Conservation (phyloP, 2,888 invertebrate genomes). For the Invenusta paracnida region DNA sequence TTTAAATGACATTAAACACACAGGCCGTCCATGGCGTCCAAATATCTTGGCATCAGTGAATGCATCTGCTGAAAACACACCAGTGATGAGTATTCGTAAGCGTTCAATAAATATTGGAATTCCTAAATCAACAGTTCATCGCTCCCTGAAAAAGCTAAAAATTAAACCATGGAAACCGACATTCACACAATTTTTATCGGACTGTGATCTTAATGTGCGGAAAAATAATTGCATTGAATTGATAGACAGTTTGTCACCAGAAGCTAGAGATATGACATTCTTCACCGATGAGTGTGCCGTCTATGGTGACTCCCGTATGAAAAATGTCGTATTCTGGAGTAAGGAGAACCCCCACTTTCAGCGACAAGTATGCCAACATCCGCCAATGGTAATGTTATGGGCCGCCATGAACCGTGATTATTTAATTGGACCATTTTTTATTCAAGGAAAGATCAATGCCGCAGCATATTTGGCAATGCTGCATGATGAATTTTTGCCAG, state of each 20-base stretch:
- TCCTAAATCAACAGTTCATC: neutral
- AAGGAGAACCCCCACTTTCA: slow-evolving; percentile 32
- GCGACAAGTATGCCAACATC: slow-evolving; percentile 29
- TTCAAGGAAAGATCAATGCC: slow-evolving; percentile 29
- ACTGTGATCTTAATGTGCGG: neutral
- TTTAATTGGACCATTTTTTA: slow-evolving; percentile 29
- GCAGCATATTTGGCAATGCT: slow-evolving; percentile 12
- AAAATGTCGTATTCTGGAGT: slow-evolving; percentile 27
- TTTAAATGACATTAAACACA: neutral
- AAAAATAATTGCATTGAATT: neutral
- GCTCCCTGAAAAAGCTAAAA: neutral
- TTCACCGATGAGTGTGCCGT: slow-evolving; percentile 34
- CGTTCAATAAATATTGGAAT: neutral
- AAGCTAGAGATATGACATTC: slow-evolving; percentile 29
- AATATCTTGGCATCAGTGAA: neutral
- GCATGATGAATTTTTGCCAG: neutral
- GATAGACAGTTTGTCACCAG: neutral
- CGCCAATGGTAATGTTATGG: slow-evolving; percentile 29
- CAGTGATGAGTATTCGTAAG: neutral
- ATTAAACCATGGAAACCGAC: neutral
- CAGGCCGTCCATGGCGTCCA: neutral
- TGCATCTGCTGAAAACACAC: neutral
- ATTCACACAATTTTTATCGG: neutral
- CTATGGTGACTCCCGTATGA: slow-evolving; percentile 14
- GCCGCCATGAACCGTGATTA: slow-evolving; percentile 26